Percentiles rank a stretch among this genome's conserved stretches.
Conservation (phyloP, 2,888 invertebrate genomes). For the Orchestes rusci region DNA sequence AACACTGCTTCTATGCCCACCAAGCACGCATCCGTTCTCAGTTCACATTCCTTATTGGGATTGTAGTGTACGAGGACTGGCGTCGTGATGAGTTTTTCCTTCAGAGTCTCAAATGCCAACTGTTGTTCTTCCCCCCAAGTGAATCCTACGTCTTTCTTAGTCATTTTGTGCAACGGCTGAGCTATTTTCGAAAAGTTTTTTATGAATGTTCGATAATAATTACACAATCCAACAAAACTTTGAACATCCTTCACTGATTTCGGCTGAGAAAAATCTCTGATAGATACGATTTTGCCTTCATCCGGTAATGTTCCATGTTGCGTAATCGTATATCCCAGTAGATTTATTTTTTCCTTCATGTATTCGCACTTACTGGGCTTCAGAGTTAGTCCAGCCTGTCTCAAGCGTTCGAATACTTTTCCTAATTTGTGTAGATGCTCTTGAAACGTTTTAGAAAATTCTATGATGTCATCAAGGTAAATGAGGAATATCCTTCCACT, state of each 20-base stretch:
- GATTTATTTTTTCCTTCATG: no score
- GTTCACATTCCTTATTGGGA: no score
- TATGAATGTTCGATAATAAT: conserved; percentile 24
- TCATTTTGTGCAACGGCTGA: conserved; percentile 18
- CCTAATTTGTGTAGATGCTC: no score
- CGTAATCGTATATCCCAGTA: background rate
- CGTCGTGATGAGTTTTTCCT: no score
- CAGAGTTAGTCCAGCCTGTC: no score
- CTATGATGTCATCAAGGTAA: no score
- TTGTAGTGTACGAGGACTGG: no score
- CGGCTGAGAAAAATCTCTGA: background rate
- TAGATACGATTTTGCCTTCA: background rate
- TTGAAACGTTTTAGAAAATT: no score
- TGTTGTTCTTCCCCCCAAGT: conserved; percentile 10
- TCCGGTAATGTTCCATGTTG: background rate
- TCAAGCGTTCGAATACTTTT: no score
- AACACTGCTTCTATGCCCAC: conserved; percentile 23
- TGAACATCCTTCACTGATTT: background rate
- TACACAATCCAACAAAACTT: conserved; percentile 26
- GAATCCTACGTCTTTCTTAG: conserved; percentile 18
- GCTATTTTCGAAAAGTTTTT: conserved; percentile 21
- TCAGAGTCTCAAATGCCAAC: background rate
- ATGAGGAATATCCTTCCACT: no score
- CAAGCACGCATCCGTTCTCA: conserved; percentile 23
- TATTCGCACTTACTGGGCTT: no score